Conservation (phyloP, 2,797 vertebrate species). For the Micrastur ruficollis region DNA sequence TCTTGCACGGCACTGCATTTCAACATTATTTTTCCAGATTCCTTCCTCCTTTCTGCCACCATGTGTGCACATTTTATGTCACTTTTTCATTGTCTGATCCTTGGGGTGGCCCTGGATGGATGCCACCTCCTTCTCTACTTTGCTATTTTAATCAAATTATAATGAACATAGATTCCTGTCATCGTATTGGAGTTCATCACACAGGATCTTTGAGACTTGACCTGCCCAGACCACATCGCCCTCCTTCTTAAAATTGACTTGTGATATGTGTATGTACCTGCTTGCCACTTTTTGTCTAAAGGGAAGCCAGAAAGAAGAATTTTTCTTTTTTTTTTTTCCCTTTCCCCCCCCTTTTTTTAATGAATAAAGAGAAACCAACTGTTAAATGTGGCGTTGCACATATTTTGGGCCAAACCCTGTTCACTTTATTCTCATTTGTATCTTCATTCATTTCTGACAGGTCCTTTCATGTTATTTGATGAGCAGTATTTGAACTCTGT, state of each 20-base stretch:
- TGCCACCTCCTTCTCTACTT: background rate
- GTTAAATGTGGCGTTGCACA: background rate
- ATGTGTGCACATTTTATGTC: background rate
- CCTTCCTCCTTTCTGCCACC: background rate
- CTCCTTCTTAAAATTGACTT: background rate
- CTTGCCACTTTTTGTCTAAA: background rate
- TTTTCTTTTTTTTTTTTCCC: background rate
- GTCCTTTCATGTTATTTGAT: conserved; percentile 37
- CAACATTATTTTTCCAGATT: background rate
- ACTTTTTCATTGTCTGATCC: background rate
- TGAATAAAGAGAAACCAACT: background rate
- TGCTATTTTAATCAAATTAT: background rate
- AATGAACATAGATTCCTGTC: background rate
- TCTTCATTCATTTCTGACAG: conserved; percentile 35
- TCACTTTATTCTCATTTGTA: conserved; percentile 20
- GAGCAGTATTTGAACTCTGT: conserved; percentile 30
- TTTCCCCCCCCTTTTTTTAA: background rate
- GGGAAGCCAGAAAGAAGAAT: background rate
- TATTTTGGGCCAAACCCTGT: background rate
- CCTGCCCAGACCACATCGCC: background rate
- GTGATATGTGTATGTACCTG: background rate
- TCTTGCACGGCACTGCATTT: background rate
- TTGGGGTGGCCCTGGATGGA: background rate
- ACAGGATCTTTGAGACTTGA: background rate
- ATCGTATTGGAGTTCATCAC: background rate